Conservation (phyloP, 2,797 vertebrate genomes). For the Capromys pilorides region DNA sequence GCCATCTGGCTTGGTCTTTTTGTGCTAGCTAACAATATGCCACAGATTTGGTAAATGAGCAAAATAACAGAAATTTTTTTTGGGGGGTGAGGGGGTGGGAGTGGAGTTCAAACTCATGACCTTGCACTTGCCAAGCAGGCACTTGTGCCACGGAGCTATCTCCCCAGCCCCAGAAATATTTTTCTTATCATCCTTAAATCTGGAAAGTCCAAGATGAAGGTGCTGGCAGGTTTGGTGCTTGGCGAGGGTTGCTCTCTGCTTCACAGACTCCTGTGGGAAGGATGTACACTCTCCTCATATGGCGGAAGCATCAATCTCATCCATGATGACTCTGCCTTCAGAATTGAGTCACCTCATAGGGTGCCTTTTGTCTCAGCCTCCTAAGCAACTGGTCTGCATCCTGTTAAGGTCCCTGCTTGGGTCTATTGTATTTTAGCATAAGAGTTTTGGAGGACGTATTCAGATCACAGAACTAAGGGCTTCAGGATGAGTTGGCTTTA, state of each 20-base stretch:
- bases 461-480: not conserved
- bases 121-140: no score
- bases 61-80: not conserved
- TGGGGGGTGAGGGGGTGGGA: no score
- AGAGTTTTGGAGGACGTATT: not conserved
- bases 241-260: not conserved
- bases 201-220: no score
- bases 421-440: not conserved
- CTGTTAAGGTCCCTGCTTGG: not conserved
- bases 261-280: not conserved
- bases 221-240: not conserved
- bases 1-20: not conserved
- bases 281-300: not conserved
- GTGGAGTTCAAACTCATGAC: no score
- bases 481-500: not conserved
- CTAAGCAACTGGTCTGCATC: not conserved
- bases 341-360: no score
- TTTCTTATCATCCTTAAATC: no score
- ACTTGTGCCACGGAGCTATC: no score
- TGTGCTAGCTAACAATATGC: not conserved
- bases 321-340: not conserved
- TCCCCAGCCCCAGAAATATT: no score
- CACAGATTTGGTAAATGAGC: not conserved
- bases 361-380: not conserved
- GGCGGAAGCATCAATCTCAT: not conserved